Conservation (phyloP, 1,140 invertebrate genomes). For the Monomorium pharaonis region DNA sequence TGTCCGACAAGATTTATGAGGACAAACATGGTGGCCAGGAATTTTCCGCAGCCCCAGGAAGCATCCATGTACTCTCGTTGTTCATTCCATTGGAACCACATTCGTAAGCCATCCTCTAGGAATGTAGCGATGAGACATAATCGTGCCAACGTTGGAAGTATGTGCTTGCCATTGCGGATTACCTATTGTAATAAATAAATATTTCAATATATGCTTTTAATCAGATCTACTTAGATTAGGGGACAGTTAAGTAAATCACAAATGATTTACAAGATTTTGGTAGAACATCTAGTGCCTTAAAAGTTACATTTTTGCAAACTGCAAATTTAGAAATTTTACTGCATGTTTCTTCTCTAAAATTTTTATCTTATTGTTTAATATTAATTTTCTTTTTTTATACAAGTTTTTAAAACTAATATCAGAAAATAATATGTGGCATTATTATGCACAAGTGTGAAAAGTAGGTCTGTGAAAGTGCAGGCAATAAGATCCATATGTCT, state of each 20-base stretch:
- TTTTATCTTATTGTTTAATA: background rate
- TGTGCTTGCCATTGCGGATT: conserved; percentile 95
- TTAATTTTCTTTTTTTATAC: background rate
- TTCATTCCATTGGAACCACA: conserved; percentile 99
- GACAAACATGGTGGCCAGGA: conserved; percentile 96
- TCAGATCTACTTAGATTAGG: background rate
- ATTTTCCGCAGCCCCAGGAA: conserved; percentile 98
- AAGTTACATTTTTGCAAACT: background rate
- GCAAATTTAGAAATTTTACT: background rate
- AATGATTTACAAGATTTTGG: background rate
- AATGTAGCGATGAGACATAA: conserved; percentile 99
- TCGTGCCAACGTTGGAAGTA: conserved; percentile 97
- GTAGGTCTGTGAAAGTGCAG: conserved; percentile 76
- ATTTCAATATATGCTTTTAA: conserved; percentile 1
- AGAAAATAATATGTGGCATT: conserved; percentile 10
- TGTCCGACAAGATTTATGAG: conserved; percentile 98
- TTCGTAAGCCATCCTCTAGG: conserved; percentile 99
- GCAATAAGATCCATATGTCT: conserved; percentile 34
- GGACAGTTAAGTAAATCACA: background rate
- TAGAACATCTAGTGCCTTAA: background rate
- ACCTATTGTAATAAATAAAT: conserved; percentile 87
- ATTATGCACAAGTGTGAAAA: conserved; percentile 45
- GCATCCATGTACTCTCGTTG: conserved; percentile 99
- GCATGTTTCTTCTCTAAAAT: background rate
- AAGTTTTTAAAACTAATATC: background rate